phyloP scores from a whole-genome alignment of 2,797 vertebrate species.

The Pseudotriccus pelzelni region DNA sequence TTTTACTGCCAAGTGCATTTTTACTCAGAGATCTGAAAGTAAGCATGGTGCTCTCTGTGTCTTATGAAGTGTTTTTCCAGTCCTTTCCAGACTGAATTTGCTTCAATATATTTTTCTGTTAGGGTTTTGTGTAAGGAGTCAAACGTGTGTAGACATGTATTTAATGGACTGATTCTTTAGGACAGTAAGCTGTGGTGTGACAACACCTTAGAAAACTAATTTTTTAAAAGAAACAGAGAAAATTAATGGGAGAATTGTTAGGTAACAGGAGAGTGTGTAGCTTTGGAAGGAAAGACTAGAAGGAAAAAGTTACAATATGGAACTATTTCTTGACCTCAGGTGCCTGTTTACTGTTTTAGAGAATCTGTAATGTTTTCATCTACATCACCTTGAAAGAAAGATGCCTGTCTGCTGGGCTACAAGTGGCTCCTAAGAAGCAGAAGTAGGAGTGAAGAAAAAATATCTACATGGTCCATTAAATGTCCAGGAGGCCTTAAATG shows the following conservation, averaged over 20 bases:
- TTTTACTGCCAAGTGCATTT: not conserved
- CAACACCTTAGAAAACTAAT: not conserved
- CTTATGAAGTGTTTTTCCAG: not conserved
- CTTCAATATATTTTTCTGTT: not conserved
- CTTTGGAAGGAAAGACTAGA: not conserved
- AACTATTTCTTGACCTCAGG: not conserved
- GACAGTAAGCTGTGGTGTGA: not conserved
- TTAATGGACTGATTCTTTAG: not conserved
- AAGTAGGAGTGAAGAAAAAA: not conserved
- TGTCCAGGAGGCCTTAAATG: not conserved
- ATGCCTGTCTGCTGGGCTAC: not conserved
- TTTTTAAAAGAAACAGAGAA: not conserved
- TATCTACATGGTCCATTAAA: not conserved
- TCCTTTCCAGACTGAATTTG: not conserved
- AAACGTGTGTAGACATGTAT: not conserved
- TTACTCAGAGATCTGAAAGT: not conserved
- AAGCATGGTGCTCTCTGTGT: accelerated
- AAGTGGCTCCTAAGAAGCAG: not conserved
- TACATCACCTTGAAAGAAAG: not conserved
- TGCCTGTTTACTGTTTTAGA: not conserved
- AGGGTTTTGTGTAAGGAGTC: not conserved
- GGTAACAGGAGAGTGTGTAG: not conserved
- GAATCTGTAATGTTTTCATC: not conserved
- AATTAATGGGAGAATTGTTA: not conserved
- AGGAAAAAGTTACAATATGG: not conserved